Evolutionary conservation across 2,888 invertebrate species (phyloP), one percentile per base, ranked within the genome.

Genomic region (Labia minor): DNA sequence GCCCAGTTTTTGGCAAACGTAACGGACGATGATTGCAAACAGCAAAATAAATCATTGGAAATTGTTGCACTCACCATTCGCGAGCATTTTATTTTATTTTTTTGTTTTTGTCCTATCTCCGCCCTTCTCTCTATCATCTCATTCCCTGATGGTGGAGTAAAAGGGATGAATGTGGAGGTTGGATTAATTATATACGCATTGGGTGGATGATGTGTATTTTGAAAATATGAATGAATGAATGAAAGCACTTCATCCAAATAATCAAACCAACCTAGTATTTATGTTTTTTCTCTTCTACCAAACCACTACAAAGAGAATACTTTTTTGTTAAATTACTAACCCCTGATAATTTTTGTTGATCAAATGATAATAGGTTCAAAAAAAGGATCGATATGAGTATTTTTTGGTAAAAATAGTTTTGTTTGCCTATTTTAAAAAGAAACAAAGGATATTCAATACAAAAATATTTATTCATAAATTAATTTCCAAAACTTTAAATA

Each of bases 191-290:
- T 49, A 49, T 14, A 26, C 8, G 8, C 26, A 26, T 8, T 8
- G 8, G 8, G 26, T 16, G 49, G 14, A n/a, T 49, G 49, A n/a
- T n/a, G 49, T 49, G 49, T n/a, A 16, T 49, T 8, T 49, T 14
- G n/a, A 49, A 49, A 49, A 49, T 49, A 49, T 49, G 49, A 49
- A 49, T 49, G 49, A 49, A 49, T 49, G 49, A 49, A 49, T 49
- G 49, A 49, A 49, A 8, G 49, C 49, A 14, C 49, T 49, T 49
- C 16, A 49, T n/a, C 4, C 49, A 49, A 49, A 49, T 49, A 49
- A 14, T 14, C 49, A 3, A n/a, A 11, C 16, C 49, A n/a, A 49
- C 49, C 49, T 3, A 11, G n/a, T n/a, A n/a, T n/a, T n/a, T n/a
- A n/a, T n/a, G n/a, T n/a, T n/a, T n/a, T 49, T 49, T 16, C 14